Evolutionary conservation across 2,888 invertebrate genomes (phyloP).

Genomic region (Drosophila nr. medialis): DNA sequence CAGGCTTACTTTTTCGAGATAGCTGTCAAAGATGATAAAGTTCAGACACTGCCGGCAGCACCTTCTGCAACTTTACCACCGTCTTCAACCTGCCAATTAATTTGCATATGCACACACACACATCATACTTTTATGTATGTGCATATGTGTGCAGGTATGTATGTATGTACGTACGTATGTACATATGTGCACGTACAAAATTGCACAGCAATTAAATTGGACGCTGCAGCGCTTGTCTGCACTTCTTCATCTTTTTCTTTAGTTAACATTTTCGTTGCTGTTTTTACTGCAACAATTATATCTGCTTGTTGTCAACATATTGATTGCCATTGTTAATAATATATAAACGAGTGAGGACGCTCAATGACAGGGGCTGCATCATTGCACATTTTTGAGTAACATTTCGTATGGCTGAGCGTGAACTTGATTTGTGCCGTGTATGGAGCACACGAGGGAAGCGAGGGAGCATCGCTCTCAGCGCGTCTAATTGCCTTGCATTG

Average conservation of each 20-base stretch:
- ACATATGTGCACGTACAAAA: constrained; percentile 2
- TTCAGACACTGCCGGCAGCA: constrained; percentile 2
- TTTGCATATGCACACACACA: constrained; percentile 31
- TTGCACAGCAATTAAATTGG: constrained; percentile 42
- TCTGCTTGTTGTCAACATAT: constrained; percentile 68
- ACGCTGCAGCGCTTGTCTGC: constrained; percentile 12
- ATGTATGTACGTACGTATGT: not conserved
- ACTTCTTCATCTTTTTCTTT: not conserved
- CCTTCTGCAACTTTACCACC: constrained; percentile 4
- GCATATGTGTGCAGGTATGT: not conserved
- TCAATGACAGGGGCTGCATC: constrained; percentile 18
- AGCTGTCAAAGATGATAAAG: constrained; percentile 12
- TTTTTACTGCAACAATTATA: constrained; percentile 59
- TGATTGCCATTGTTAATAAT: constrained; percentile 56
- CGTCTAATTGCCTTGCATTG: constrained; percentile 71
- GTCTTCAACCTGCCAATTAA: constrained; percentile 23
- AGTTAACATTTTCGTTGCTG: constrained; percentile 7
- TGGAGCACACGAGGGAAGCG: constrained; percentile 4
- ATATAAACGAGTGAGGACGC: constrained; percentile 40
- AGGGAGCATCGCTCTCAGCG: constrained; percentile 18
- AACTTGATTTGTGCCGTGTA: not conserved
- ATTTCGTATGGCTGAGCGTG: not conserved
- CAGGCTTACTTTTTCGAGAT: constrained; percentile 12
- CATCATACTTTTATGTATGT: not conserved
- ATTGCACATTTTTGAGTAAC: not conserved